Conservation (phyloP, 1,140 invertebrate genomes). For the Zaprionus kolodkinae region DNA sequence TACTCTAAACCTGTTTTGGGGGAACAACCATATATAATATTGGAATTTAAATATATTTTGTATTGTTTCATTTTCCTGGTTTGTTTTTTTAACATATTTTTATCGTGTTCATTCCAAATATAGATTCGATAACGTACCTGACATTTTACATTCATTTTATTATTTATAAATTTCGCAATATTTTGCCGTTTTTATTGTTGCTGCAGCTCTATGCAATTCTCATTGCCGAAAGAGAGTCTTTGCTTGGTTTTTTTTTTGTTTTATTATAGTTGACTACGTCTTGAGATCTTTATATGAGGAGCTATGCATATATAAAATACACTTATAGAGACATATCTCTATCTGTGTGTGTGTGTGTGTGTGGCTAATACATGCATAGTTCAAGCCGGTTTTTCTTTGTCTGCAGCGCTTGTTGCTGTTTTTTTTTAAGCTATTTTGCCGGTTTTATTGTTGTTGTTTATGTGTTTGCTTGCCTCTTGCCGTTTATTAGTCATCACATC, state of each 20-base stretch:
- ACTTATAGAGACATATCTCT: neutral
- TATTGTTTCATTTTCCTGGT: neutral
- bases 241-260: neutral
- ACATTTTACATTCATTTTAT: neutral
- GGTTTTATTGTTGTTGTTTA: conserved; percentile 60
- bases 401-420: conserved; percentile 47
- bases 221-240: conserved; percentile 2
- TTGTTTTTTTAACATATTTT: neutral
- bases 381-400: conserved; percentile 79
- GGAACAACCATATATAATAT: neutral
- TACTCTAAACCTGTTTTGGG: neutral
- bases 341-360: neutral
- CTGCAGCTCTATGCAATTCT: conserved; percentile 1
- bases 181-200: neutral
- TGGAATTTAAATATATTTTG: neutral
- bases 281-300: conserved; percentile 1
- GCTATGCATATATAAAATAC: conserved; percentile 2
- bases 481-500: conserved; percentile 69
- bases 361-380: conserved; percentile 29
- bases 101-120: neutral
- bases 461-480: conserved; percentile 46
- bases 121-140: neutral
- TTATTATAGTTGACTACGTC: neutral
- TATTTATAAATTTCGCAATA: conserved; percentile 2
- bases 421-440: conserved; percentile 65